These are phyloP conservation scores for Phasia obesa DNA, from an alignment of 2,888 invertebrate species.

Conservation along the genomic window DNA sequence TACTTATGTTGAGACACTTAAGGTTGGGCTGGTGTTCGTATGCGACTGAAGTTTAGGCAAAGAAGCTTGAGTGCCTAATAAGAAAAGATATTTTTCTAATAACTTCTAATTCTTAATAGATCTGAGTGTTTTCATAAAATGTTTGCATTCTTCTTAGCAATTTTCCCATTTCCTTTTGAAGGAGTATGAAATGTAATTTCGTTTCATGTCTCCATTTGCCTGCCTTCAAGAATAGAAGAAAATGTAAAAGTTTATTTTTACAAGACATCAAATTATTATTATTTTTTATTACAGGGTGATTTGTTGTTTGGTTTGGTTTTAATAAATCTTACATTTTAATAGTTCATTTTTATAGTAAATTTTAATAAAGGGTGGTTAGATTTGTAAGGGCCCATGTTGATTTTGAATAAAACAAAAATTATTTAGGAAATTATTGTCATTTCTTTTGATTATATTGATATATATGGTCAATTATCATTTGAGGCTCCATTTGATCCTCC, in stretches of 20 bases:
- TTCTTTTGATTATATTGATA: too few relatives aligned
- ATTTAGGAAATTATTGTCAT: too few relatives aligned
- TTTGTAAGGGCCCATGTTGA: too few relatives aligned
- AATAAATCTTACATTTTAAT: too few relatives aligned
- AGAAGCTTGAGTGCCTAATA: not conserved
- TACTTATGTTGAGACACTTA: slow-evolving; percentile 27
- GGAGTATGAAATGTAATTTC: not conserved
- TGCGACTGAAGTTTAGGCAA: not conserved
- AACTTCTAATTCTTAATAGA: not conserved
- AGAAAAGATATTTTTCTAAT: not conserved
- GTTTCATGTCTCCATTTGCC: not conserved
- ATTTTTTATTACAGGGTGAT: not conserved
- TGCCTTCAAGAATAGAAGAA: not conserved
- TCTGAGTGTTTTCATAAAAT: not conserved
- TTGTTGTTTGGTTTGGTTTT: too few relatives aligned
- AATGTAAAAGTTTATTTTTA: not conserved
- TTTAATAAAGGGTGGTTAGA: too few relatives aligned
- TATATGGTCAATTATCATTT: too few relatives aligned
- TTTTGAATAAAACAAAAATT: too few relatives aligned
- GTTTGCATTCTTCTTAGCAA: not conserved
- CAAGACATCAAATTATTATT: slow-evolving; percentile 1
- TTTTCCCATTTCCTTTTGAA: not conserved
- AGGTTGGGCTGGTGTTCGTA: slow-evolving; percentile 2
- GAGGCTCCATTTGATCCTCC: too few relatives aligned
- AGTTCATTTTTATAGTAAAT: too few relatives aligned